Evolutionary conservation across 2,113 vertebrate genomes (phyloP).

Genomic region (Cygnus atratus): DNA sequence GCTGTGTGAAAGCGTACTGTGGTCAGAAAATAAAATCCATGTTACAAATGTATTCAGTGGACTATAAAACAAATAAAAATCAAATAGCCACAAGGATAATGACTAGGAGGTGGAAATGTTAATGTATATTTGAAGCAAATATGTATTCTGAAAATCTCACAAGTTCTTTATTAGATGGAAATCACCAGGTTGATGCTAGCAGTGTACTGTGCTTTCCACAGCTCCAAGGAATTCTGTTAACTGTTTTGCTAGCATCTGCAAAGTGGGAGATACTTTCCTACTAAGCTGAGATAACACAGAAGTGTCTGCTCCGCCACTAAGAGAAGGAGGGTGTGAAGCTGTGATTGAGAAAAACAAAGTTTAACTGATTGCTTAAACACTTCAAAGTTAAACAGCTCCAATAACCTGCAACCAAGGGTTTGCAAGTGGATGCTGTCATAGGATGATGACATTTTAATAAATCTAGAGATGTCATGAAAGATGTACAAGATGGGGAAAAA

Average conservation of each 20-base stretch:
- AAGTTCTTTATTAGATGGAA: not conserved
- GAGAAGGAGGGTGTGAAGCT: not conserved
- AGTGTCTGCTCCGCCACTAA: not conserved
- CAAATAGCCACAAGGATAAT: not conserved
- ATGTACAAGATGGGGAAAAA: not conserved
- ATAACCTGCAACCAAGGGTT: not conserved
- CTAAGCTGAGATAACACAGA: constrained; percentile 38
- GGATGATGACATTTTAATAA: not conserved
- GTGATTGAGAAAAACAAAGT: not conserved
- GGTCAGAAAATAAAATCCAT: not conserved
- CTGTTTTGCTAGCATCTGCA: not conserved
- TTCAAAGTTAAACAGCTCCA: not conserved
- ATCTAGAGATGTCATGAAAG: not conserved
- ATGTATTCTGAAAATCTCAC: not conserved
- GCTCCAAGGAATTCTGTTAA: not conserved
- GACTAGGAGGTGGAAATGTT: not conserved
- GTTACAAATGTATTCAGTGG: not conserved
- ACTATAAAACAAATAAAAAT: not conserved
- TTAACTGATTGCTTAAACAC: not conserved
- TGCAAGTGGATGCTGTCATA: not conserved
- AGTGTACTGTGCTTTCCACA: not conserved
- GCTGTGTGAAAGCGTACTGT: not conserved
- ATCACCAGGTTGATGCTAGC: not conserved
- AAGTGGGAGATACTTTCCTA: not conserved
- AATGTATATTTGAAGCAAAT: not conserved